These are phyloP conservation scores for Steinernema khuongi DNA, from an alignment of 1,140 invertebrate species.

Conservation along the genomic window DNA sequence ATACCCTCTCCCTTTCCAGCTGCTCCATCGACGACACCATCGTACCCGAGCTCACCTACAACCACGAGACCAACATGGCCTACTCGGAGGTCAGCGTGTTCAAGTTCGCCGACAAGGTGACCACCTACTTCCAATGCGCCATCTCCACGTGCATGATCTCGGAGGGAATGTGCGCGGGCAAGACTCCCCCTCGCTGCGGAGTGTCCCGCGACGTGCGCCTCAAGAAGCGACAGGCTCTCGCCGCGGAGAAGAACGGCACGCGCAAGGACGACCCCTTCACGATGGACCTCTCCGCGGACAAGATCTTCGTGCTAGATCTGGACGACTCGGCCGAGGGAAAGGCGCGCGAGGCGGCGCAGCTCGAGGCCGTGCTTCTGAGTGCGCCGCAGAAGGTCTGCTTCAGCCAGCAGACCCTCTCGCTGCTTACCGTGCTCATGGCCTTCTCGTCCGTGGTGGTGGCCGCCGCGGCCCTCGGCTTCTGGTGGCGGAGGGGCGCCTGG, in stretches of 20 bases:
- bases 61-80: constrained; percentile 51
- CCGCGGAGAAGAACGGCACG: constrained; percentile 30
- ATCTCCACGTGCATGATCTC: constrained; percentile 54
- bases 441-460: constrained; percentile 8
- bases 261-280: constrained; percentile 28
- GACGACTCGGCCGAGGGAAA: constrained; percentile 40
- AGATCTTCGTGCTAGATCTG: constrained; percentile 55
- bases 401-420: constrained; percentile 24
- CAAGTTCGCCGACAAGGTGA: constrained; percentile 44
- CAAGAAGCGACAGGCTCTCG: constrained; percentile 10
- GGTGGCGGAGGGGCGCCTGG: background rate
- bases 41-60: constrained; percentile 54
- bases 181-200: constrained; percentile 56
- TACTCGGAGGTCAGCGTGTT: constrained; percentile 53
- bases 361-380: constrained; percentile 1
- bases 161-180: constrained; percentile 56
- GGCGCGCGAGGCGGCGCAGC: constrained; percentile 12
- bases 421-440: constrained; percentile 19
- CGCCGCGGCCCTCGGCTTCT: background rate
- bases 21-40: constrained; percentile 54
- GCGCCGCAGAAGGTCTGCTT: constrained; percentile 22
- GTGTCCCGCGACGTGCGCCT: constrained; percentile 7
- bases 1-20: constrained; percentile 32
- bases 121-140: constrained; percentile 57
- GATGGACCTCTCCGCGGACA: constrained; percentile 52